These are phyloP conservation scores for Minunthozetes semirufus DNA, from an alignment of 2,888 invertebrate genomes.

Conservation along the genomic window DNA sequence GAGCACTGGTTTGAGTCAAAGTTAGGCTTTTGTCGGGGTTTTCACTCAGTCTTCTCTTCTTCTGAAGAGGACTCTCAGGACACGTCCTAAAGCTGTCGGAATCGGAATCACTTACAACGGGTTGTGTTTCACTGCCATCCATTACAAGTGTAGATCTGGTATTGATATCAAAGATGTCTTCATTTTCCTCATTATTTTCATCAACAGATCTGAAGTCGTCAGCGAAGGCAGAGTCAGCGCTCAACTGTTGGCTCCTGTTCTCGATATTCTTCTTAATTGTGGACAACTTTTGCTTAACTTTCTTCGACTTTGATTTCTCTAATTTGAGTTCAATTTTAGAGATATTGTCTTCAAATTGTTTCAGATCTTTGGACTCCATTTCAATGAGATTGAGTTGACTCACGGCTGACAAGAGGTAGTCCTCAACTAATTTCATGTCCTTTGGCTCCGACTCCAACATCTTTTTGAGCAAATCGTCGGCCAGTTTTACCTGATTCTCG, in stretches of 20 bases:
- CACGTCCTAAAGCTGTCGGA: neutral
- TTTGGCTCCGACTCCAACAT: neutral
- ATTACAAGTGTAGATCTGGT: neutral
- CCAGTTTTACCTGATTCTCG: neutral
- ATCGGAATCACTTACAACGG: neutral
- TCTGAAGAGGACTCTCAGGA: neutral
- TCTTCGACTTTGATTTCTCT: neutral
- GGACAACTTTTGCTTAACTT: neutral
- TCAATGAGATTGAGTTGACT: neutral
- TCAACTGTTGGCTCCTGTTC: neutral
- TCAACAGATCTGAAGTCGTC: neutral
- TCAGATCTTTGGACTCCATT: neutral
- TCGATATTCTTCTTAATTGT: neutral
- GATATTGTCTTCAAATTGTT: neutral
- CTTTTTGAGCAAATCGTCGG: neutral
- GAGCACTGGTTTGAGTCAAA: too few species aligned
- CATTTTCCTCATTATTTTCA: neutral
- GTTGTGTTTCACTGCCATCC: neutral
- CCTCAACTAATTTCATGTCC: neutral
- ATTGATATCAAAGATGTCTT: neutral
- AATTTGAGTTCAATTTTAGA: neutral
- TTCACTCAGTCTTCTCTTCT: neutral
- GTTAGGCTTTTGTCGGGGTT: too few species aligned
- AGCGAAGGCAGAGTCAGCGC: neutral
- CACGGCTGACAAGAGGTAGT: conserved; percentile 1